Base-by-base conservation (phyloP, 1,140 invertebrate genomes). In the Triops longicaudatus region DNA sequence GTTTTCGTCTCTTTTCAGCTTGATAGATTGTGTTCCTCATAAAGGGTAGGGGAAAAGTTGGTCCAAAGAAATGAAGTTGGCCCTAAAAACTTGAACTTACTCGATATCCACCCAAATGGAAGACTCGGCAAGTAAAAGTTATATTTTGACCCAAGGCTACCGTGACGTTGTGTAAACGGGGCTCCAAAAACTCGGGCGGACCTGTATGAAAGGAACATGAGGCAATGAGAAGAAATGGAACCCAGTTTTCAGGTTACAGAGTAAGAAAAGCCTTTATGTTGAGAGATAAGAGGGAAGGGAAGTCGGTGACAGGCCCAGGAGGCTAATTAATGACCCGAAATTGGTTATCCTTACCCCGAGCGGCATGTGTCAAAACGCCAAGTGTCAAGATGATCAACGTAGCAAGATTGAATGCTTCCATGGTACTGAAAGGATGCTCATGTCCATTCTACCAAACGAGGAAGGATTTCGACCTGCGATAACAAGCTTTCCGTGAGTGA, bases 91-190 rank as follows among this genome's bases (percentile, higher is more conserved):
- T 75, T 44, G 27, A 26, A 73, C 80, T 84, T 89, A 95, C 94
- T 89, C 92, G 92, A 85, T 93, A 95, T 78, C 87, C 84, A 74
- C 91, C 91, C 37, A 96, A 87, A 85, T 94, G 91, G 83, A 94
- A 94, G 79, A 96, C 93, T 76, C 93, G 90, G 82, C 94, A 96
- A 11, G 93, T 94, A 83, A 96, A 94, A 79, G 88, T 90, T 26
- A 94, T 89, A 82, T 95, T 93, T 72, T 93, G 87, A 44, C 94
- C 94, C 84, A 94, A 91, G 63, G 93, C 90, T 37, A 95, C 92
- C 10, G 93, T 95, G 77, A 93, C 87, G 83, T 97, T 96, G 81
- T 93, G 92, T 80, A 97, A 22, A 63, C 50, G 50, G 2, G 50
- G 50, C 17, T 63, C 50, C 50, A 63, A 63, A 63, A 63, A 63